These are phyloP conservation scores for Coracopsis vasa DNA, from an alignment of 2,113 vertebrate species.

Conservation along the genomic window DNA sequence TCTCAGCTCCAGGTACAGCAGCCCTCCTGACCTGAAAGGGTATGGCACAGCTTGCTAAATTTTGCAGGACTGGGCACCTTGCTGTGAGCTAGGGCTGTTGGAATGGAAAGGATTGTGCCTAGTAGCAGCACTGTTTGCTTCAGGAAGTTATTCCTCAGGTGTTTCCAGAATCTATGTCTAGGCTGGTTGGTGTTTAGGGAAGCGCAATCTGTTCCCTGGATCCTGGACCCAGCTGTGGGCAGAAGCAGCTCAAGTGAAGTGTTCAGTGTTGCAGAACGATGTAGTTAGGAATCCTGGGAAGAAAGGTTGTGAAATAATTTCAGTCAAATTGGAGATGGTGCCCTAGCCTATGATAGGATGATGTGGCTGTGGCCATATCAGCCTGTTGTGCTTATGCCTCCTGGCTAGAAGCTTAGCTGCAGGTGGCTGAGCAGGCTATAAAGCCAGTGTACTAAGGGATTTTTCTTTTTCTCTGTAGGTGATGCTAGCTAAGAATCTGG, in stretches of 20 bases:
- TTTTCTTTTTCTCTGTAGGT: slow-evolving; percentile 76
- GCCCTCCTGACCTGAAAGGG: background rate
- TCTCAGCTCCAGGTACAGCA: background rate
- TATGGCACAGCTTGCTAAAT: background rate
- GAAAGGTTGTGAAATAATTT: background rate
- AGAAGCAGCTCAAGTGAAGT: background rate
- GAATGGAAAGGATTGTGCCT: background rate
- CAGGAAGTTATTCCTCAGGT: background rate
- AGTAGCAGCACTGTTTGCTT: background rate
- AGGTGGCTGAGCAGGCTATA: background rate
- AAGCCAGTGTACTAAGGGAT: background rate
- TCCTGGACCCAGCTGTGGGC: too few relatives aligned
- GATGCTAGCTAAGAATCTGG: slow-evolving; percentile 94
- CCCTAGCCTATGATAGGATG: background rate
- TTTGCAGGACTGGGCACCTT: background rate
- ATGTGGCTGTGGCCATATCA: background rate
- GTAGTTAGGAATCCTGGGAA: background rate
- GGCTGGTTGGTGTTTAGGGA: background rate
- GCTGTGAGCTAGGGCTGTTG: background rate
- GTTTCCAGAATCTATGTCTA: background rate
- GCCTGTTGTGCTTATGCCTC: background rate
- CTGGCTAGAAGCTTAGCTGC: background rate
- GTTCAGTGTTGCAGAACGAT: background rate
- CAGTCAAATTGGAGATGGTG: background rate
- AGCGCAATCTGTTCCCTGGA: background rate